These are phyloP conservation scores for Aricia artaxerxes DNA, from an alignment of 2,888 invertebrate species.

Conservation along the genomic window DNA sequence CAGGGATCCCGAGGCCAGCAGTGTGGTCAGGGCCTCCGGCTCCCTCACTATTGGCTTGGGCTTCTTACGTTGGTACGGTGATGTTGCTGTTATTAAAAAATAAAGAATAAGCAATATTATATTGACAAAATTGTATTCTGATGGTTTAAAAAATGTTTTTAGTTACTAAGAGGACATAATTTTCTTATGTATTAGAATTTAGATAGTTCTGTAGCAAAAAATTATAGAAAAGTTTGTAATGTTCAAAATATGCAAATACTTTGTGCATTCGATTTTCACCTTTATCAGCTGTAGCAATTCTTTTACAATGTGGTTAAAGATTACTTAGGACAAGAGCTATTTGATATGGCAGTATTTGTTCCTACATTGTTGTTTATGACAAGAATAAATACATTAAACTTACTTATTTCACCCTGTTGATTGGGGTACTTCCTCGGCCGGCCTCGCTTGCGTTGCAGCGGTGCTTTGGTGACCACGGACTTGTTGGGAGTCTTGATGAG, in stretches of 20 bases:
- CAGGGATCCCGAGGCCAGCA: constrained; percentile 55
- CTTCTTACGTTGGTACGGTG: constrained; percentile 71
- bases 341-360: background rate
- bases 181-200: too few relatives aligned
- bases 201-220: too few relatives aligned
- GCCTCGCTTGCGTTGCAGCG: constrained; percentile 66
- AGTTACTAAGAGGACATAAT: too few relatives aligned
- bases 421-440: constrained; percentile 75
- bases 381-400: constrained; percentile 31
- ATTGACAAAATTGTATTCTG: too few relatives aligned
- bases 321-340: background rate
- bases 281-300: background rate
- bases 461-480: constrained; percentile 68
- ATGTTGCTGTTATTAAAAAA: constrained; percentile 52
- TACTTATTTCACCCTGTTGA: constrained; percentile 73
- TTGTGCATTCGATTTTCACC: background rate
- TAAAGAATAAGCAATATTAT: background rate
- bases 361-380: background rate
- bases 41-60: constrained; percentile 55
- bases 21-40: constrained; percentile 56
- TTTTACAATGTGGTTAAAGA: background rate
- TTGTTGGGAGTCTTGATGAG: constrained; percentile 55
- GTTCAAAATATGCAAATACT: background rate
- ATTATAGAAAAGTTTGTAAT: too few relatives aligned
- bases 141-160: too few relatives aligned